Evolutionary conservation across 2,888 invertebrate genomes (phyloP).

Genomic region (Polydrusus pterygomalis): DNA sequence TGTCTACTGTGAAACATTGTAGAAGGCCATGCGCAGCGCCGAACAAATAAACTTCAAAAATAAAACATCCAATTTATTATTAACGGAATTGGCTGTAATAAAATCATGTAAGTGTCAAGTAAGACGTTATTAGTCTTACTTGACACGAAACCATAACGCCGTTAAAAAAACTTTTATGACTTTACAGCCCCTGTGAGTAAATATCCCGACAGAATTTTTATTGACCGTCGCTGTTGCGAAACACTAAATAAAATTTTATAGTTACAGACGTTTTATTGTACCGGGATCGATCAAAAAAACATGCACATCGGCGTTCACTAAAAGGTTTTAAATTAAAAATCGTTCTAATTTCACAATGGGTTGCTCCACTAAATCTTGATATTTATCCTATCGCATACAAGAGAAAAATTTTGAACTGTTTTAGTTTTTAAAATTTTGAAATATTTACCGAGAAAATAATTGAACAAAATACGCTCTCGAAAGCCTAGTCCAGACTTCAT

Average conservation of each 20-base stretch:
- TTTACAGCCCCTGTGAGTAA: conserved; percentile 24
- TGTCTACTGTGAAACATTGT: too few species aligned
- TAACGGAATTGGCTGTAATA: conserved; percentile 11
- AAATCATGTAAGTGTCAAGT: conserved; percentile 24
- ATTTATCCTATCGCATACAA: too few species aligned
- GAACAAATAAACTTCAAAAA: conserved; percentile 1
- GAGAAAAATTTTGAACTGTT: too few species aligned
- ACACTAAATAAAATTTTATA: conserved; percentile 30
- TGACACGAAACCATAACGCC: conserved; percentile 31
- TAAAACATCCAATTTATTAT: conserved; percentile 3
- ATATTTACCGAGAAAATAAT: too few species aligned
- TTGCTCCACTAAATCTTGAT: too few species aligned
- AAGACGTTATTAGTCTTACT: conserved; percentile 34
- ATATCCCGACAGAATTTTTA: conserved; percentile 39
- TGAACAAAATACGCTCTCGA: too few species aligned
- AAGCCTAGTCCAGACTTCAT: too few species aligned
- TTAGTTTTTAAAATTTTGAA: too few species aligned
- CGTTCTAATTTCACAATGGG: too few species aligned
- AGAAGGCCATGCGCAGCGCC: too few species aligned
- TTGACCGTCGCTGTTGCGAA: conserved; percentile 24
- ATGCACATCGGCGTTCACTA: neutral
- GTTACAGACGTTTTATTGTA: neutral
- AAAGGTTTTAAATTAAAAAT: too few species aligned
- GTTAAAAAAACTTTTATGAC: conserved; percentile 42
- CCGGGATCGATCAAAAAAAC: neutral